Base-by-base conservation (phyloP, 64 coral and sea anemone species). In the Platygyra sinensis region DNA sequence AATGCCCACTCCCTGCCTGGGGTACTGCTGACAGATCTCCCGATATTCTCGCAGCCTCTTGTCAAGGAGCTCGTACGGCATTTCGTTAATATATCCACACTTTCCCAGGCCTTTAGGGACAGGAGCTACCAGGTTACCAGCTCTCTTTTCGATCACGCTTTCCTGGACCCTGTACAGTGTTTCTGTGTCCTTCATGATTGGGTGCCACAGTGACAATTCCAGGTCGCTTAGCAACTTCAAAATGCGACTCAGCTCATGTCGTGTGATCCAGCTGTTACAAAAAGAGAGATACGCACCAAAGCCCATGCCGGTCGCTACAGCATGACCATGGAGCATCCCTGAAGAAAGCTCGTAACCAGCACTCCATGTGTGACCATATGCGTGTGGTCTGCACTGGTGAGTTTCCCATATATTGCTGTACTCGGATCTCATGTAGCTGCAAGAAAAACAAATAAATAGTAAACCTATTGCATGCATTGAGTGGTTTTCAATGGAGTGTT, bases 301-400 rank as follows among this genome's bases (percentile, higher is more conserved):
- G 13, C 93, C 93, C 93, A 95, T 95, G 2, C 93, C 83, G 52
- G 93, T 95, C 4, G 93, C 65, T 12, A 95, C 93, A 62, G 93
- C 93, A 25, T 95, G 93, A n/a, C 93, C 93, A 39, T 95, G 93
- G 46, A 95, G 89, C 93, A 95, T 95, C 0, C 93, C 93, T 9
- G 93, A 81, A 14, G 93, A 82, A 2, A 95, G 67, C 39, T 95
- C 93, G 71, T 95, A 95, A 2, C 93, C 88, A 78, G 76, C 60
- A 33, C 88, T 90, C 93, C 93, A 94, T 1, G 93, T 94, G 76
- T 94, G 93, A 8, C 93, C 93, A 65, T 90, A 94, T 2, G 93
- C 93, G 25, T 94, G 93, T 4, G 93, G 93, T 20, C 93, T 75
- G 80, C 93, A 90, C 55, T 94, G 93, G 42, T 94, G 93, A 0